Percentiles rank a stretch among this genome's conserved stretches.
These are phyloP conservation scores for Rhabdophis nuchalis DNA, from an alignment of 2,797 vertebrate species.

Conservation along the genomic window DNA sequence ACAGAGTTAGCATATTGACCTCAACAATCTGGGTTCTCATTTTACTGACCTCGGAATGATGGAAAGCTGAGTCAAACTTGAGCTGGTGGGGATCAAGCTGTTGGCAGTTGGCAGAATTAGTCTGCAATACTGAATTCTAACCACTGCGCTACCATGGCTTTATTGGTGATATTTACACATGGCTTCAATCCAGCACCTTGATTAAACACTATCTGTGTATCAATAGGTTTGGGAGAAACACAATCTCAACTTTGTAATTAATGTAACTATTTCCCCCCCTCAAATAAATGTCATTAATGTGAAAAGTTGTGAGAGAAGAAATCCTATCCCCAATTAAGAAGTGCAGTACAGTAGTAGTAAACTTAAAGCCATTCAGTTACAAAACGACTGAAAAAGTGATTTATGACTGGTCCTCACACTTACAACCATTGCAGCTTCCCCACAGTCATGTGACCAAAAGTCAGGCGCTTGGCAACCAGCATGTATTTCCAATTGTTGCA, in stretches of 20 bases:
- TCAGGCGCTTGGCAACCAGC: background rate
- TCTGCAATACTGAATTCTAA: background rate
- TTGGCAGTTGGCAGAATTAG: background rate
- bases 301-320: background rate
- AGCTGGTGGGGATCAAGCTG: background rate
- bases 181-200: background rate
- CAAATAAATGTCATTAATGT: conserved; percentile 1
- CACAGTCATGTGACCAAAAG: background rate
- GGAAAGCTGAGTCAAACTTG: background rate
- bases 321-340: conserved; percentile 5
- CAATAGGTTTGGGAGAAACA: background rate
- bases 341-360: background rate
- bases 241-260: conserved; percentile 24
- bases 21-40: background rate
- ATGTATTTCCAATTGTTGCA: background rate
- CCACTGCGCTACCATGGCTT: background rate
- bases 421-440: background rate
- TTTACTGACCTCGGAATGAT: background rate
- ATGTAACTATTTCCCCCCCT: conserved; percentile 4
- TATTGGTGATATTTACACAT: background rate
- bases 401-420: background rate
- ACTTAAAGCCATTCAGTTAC: background rate
- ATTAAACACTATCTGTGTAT: background rate
- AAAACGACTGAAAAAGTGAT: background rate
- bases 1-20: background rate